Percentiles rank a stretch among this genome's conserved stretches.
Evolutionary conservation across 30 jellyfish, hydroid and myxozoan species (phyloP).

Genomic region (Morbakka virulenta): DNA sequence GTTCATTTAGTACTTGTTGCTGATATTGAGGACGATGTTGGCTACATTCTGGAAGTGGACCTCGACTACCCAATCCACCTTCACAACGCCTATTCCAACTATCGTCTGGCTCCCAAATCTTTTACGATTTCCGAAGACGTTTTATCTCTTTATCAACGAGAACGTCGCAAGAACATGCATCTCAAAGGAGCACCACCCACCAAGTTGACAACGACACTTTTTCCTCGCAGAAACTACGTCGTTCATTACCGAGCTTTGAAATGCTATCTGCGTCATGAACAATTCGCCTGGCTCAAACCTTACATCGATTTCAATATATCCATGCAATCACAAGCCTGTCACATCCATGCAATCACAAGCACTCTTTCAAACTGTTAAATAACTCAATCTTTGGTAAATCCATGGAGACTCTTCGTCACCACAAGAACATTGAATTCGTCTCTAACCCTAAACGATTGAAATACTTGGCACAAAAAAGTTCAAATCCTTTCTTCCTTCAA

Average conservation of each 20-base stretch:
- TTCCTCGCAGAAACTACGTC: not conserved
- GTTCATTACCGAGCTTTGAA: not conserved
- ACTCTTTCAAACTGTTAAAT: constrained; percentile 38
- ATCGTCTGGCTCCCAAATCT: constrained; percentile 50
- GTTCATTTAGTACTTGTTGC: too few species aligned
- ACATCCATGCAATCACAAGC: not conserved
- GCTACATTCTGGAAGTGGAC: constrained; percentile 30
- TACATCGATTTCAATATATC: constrained; percentile 8
- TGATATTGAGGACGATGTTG: constrained; percentile 8
- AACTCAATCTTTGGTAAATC: constrained; percentile 53
- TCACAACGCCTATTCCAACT: constrained; percentile 24
- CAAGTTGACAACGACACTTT: constrained; percentile 25
- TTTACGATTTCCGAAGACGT: constrained; percentile 1
- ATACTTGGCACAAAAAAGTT: not conserved
- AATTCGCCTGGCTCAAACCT: constrained; percentile 1
- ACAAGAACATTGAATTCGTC: not conserved
- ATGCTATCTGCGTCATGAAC: not conserved
- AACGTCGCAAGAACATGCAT: not conserved
- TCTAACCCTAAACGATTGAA: not conserved
- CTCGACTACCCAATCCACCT: constrained; percentile 20
- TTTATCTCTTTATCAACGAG: not conserved
- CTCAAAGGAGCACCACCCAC: too few species aligned
- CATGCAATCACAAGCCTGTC: not conserved
- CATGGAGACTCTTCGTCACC: constrained; percentile 3
- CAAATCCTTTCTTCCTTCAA: not conserved